These are phyloP conservation scores for Apogon hyalosoma DNA, from an alignment of 2,797 vertebrate genomes.

Conservation along the genomic window DNA sequence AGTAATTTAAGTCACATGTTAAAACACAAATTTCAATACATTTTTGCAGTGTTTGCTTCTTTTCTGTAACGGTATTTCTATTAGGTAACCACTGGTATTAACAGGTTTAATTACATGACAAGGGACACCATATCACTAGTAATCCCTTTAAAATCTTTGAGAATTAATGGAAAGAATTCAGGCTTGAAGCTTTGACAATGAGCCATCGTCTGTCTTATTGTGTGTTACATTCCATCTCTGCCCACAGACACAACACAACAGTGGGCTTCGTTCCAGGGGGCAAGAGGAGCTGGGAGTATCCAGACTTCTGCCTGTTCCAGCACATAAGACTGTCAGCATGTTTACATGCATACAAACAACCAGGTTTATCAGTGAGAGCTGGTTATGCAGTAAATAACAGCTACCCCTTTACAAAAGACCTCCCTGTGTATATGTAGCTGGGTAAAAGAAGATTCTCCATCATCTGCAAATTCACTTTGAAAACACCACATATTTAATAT, in stretches of 20 bases:
- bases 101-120: conserved; percentile 6
- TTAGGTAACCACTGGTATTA: not conserved
- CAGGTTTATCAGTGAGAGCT: not conserved
- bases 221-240: conserved; percentile 58
- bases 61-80: not conserved
- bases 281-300: not conserved
- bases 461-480: too few species aligned
- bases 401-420: not conserved
- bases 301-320: conserved; percentile 21
- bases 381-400: not conserved
- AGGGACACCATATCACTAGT: not conserved
- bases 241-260: conserved; percentile 56
- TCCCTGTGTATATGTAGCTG: too few species aligned
- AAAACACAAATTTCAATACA: too few species aligned
- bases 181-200: conserved; percentile 45
- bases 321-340: not conserved
- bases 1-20: not conserved
- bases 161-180: conserved; percentile 47
- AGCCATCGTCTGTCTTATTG: conserved; percentile 36
- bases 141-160: conserved; percentile 22
- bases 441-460: too few species aligned
- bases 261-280: conserved; percentile 34
- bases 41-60: not conserved
- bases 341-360: conserved; percentile 8
- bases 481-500: too few species aligned